Percentiles rank a stretch among this genome's conserved stretches.
Conservation (phyloP, 2,888 invertebrate species). For the Drosophila nr. perissopoda region DNA sequence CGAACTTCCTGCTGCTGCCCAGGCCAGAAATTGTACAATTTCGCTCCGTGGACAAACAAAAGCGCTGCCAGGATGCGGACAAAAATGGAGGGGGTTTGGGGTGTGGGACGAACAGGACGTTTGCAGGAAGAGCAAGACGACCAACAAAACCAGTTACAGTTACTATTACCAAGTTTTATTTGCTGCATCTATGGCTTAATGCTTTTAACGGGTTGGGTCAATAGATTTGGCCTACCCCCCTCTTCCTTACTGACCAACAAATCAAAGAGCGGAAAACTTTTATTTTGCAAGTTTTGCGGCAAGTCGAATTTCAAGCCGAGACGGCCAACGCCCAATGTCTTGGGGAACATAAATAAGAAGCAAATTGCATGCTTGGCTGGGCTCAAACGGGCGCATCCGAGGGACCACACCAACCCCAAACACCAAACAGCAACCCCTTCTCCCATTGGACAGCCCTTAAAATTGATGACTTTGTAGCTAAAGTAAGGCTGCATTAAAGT, state of each 20-base stretch:
- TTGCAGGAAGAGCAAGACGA: constrained; percentile 29
- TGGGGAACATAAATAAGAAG: constrained; percentile 71
- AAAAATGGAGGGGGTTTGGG: not conserved
- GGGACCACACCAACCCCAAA: constrained; percentile 1
- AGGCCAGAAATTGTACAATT: constrained; percentile 71
- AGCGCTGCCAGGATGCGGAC: constrained; percentile 63
- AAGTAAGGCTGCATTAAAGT: constrained; percentile 41
- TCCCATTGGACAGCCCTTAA: constrained; percentile 37
- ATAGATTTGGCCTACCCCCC: constrained; percentile 50
- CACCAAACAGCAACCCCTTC: not conserved
- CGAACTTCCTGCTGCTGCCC: constrained; percentile 51
- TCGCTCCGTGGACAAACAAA: constrained; percentile 69
- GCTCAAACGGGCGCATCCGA: constrained; percentile 39
- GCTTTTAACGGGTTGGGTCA: constrained; percentile 67
- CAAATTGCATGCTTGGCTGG: constrained; percentile 73
- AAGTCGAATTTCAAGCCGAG: constrained; percentile 50
- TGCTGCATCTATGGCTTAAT: constrained; percentile 44
- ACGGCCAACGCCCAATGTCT: constrained; percentile 39
- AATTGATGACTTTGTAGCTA: constrained; percentile 70
- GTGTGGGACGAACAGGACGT: constrained; percentile 11
- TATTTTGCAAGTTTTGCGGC: constrained; percentile 71
- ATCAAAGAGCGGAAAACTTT: constrained; percentile 77
- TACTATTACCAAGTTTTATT: constrained; percentile 51
- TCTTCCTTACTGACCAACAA: constrained; percentile 59
- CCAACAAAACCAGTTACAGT: constrained; percentile 28